Evolutionary conservation across 1,140 invertebrate species (phyloP).

Genomic region (Cotesia vestalis): DNA sequence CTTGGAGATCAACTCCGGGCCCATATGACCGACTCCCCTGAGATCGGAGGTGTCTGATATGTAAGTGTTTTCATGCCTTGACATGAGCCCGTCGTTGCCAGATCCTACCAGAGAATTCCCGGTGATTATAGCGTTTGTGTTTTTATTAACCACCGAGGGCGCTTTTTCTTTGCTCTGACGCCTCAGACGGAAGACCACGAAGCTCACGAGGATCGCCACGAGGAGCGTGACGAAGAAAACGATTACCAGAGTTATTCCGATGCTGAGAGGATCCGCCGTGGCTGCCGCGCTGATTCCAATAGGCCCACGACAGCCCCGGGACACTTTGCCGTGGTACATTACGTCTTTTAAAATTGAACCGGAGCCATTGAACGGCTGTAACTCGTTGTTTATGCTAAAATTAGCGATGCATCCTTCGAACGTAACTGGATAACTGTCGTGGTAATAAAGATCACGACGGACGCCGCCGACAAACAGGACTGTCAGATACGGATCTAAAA

Average conservation of each 20-base stretch:
- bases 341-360: constrained; percentile 81
- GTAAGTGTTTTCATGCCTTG: constrained; percentile 63
- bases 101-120: constrained; percentile 53
- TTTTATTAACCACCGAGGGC: constrained; percentile 56
- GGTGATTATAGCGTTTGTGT: constrained; percentile 57
- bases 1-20: constrained; percentile 83
- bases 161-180: constrained; percentile 85
- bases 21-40: constrained; percentile 75
- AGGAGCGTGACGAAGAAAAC: constrained; percentile 92
- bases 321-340: constrained; percentile 74
- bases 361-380: constrained; percentile 88
- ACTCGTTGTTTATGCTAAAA: constrained; percentile 87
- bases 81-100: constrained; percentile 56
- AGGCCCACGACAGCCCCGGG: constrained; percentile 73
- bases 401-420: constrained; percentile 92
- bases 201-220: constrained; percentile 87
- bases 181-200: constrained; percentile 86
- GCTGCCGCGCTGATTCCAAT: constrained; percentile 78
- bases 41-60: constrained; percentile 60
- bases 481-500: constrained; percentile 89
- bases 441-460: constrained; percentile 67
- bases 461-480: constrained; percentile 80
- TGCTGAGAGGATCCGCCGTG: constrained; percentile 85
- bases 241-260: constrained; percentile 91
- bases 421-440: constrained; percentile 63